These are phyloP conservation scores for Ormyrus nitidulus DNA, from an alignment of 2,888 invertebrate species.

Conservation along the genomic window DNA sequence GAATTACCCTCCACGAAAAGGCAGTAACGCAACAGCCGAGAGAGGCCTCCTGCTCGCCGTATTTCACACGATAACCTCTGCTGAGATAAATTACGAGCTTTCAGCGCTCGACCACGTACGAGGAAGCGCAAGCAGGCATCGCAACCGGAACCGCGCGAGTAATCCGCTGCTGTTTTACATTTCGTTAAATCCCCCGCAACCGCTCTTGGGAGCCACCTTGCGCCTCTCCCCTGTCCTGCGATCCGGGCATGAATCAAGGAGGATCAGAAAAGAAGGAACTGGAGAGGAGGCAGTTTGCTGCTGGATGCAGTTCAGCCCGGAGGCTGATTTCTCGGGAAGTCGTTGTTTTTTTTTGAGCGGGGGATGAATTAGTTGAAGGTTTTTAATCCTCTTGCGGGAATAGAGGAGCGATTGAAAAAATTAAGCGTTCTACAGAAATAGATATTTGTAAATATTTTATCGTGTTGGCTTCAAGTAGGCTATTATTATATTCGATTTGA, in stretches of 20 bases:
- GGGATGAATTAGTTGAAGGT: not conserved
- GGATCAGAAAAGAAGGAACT: conserved; percentile 11
- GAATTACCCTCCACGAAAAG: conserved; percentile 44
- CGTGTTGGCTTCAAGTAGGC: not conserved
- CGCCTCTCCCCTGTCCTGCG: not conserved
- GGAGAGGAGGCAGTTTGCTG: too few species aligned
- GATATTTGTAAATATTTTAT: not conserved
- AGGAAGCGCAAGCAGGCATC: not conserved
- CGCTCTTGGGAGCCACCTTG: not conserved
- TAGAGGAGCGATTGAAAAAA: not conserved
- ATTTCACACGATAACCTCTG: conserved; percentile 5
- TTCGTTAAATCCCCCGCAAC: conserved; percentile 13
- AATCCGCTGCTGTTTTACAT: conserved; percentile 32
- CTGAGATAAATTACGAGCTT: conserved; percentile 41
- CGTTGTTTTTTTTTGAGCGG: not conserved
- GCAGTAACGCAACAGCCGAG: not conserved
- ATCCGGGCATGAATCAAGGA: conserved; percentile 17
- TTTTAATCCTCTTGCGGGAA: not conserved
- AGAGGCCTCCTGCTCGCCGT: not conserved
- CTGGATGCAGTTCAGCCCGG: not conserved
- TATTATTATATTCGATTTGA: too few species aligned
- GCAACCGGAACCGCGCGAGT: conserved; percentile 13
- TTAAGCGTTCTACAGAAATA: not conserved
- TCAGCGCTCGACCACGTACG: conserved; percentile 9
- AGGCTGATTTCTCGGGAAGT: conserved; percentile 8